Base-by-base conservation (phyloP, 2,888 invertebrate species). In the Zhuqinia jingwanae region DNA sequence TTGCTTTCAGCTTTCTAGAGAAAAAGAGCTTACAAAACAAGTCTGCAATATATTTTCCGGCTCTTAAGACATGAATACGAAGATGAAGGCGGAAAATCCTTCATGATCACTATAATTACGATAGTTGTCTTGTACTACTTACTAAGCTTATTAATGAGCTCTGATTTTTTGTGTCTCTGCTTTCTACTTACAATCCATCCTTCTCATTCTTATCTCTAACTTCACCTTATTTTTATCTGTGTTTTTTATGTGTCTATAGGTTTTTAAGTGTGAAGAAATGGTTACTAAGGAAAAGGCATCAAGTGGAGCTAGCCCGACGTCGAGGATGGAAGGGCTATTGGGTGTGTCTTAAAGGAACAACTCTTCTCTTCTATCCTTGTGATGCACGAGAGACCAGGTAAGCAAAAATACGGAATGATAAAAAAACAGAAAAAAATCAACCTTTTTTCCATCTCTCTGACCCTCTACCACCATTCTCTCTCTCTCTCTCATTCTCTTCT, bases 271-370 rank as follows among this genome's bases (percentile, higher is more conserved):
- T 99, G 91, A 99, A 99, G 94, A 99, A 99, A 94, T 99, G 99
- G 99, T 94, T 99, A 91, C 94, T 98, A 90, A 96, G 98, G 91
- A 98, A 98, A 94, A 98, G 98, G 93, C 97, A 98, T 94, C 98
- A 98, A 94, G 97, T 98, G 92, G 98, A 98, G 93, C 93, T 99
- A 93, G 98, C 98, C 65, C 95, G 98, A 85, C 97, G 98, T 93
- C 95, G 98, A 63, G 98, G 97, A 90, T 99, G 99, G 99, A 98
- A 98, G 93, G 98, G 98, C 89, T 99, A 99, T 93, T 99, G 98
- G 98, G 98, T 99, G 80, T 98, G 98, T 93, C 94, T 99, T 91
- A 99, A 98, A 93, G 99, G 99, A 91, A 98, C 98, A 87, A 98
- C 98, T 68, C 94, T 99, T 87, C 95, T 98, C 87, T 99, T 99